phyloP scores from a whole-genome alignment of 2,113 vertebrate genomes.

The Himantopus leucocephalus region DNA sequence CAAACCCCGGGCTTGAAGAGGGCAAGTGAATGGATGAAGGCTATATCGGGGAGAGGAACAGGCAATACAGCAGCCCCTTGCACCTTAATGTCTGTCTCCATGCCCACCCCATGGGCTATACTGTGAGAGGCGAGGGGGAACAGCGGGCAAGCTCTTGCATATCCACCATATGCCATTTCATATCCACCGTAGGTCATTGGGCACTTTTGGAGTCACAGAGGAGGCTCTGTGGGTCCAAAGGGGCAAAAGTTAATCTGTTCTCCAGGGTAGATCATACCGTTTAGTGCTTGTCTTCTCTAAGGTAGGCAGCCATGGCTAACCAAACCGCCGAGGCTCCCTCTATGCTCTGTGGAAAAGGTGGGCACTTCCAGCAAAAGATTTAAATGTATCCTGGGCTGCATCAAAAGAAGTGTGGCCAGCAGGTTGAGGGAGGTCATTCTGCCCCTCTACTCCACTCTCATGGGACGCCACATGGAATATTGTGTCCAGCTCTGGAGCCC shows the following conservation, averaged over 20 bases:
- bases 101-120: too few species aligned
- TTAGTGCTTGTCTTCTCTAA: neutral
- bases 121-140: neutral
- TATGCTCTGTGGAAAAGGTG: neutral
- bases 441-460: too few species aligned
- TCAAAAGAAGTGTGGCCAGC: too few species aligned
- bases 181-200: fast-evolving
- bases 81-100: neutral
- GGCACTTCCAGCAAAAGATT: neutral
- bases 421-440: too few species aligned
- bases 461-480: too few species aligned
- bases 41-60: neutral
- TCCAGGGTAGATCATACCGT: neutral
- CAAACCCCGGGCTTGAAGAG: neutral
- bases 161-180: neutral
- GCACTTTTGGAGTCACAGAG: neutral
- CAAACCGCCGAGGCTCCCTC: neutral
- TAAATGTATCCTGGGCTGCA: too few species aligned
- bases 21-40: neutral
- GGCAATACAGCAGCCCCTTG: neutral
- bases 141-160: neutral
- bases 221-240: neutral
- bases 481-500: too few species aligned
- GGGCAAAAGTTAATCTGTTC: neutral
- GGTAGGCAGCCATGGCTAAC: neutral